Conservation (phyloP, 35 echinoderm and acorn worm species). For the Heliocidaris tuberculata region DNA sequence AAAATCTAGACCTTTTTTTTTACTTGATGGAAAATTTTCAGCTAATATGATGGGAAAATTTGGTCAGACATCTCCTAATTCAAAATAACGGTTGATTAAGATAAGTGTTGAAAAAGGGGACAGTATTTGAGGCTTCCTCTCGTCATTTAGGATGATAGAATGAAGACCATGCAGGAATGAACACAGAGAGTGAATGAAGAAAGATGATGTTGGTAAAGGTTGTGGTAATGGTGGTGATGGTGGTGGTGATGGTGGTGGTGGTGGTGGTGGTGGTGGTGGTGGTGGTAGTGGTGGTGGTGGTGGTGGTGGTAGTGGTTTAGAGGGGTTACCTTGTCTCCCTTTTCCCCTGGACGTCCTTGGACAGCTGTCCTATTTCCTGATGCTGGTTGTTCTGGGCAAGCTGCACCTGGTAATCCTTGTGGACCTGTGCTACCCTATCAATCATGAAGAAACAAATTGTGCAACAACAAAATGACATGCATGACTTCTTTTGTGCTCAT, state of each 20-base stretch:
- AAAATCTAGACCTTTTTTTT: no score
- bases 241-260: conserved; percentile 28
- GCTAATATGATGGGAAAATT: no score
- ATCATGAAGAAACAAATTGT: not conserved
- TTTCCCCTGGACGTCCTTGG: not conserved
- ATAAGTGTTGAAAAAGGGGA: not conserved
- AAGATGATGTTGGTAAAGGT: not conserved
- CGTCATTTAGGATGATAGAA: not conserved
- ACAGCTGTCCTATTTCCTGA: not conserved
- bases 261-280: conserved; percentile 17
- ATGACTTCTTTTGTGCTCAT: conserved; percentile 9
- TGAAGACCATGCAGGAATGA: not conserved
- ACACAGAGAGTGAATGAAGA: not conserved
- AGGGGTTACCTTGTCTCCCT: conserved; percentile 50
- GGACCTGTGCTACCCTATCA: conserved; percentile 48
- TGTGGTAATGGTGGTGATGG: not conserved
- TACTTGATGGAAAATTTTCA: no score
- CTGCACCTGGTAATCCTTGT: conserved; percentile 41
- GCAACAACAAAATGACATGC: conserved; percentile 33
- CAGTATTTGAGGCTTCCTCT: not conserved
- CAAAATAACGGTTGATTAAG: not conserved
- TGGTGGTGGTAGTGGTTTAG: not conserved
- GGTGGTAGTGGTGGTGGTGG: no score
- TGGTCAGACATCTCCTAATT: no score
- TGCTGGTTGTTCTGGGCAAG: not conserved